These are phyloP conservation scores for Galeruca laticollis DNA, from an alignment of 2,888 invertebrate species.

Conservation along the genomic window DNA sequence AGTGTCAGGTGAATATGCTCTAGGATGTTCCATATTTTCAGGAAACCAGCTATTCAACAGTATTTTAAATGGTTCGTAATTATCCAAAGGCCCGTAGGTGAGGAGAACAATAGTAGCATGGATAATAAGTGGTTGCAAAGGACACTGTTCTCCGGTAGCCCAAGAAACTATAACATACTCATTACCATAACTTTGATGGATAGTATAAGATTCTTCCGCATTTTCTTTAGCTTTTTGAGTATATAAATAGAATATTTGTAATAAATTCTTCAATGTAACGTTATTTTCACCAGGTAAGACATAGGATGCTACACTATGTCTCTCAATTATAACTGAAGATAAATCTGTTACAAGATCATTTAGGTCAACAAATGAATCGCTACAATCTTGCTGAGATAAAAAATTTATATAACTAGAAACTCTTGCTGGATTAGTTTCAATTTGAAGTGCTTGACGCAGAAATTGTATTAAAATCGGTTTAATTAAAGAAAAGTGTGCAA, in stretches of 20 bases:
- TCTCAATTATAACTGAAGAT: constrained; percentile 91
- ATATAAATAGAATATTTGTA: constrained; percentile 81
- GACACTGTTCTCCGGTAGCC: constrained; percentile 80
- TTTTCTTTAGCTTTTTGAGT: constrained; percentile 78
- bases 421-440: constrained; percentile 88
- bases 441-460: constrained; percentile 88
- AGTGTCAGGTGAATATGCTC: constrained; percentile 82
- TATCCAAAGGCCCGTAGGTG: constrained; percentile 75
- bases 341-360: constrained; percentile 82
- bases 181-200: constrained; percentile 68
- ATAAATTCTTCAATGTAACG: constrained; percentile 78
- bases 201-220: constrained; percentile 72
- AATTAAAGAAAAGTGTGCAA: constrained; percentile 83
- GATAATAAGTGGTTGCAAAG: constrained; percentile 83
- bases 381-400: constrained; percentile 79
- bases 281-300: constrained; percentile 68
- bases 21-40: constrained; percentile 77
- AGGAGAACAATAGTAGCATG: constrained; percentile 87
- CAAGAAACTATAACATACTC: constrained; percentile 85
- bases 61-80: constrained; percentile 59
- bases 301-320: constrained; percentile 86
- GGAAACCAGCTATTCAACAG: constrained; percentile 90
- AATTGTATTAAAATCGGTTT: constrained; percentile 78
- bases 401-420: constrained; percentile 89
- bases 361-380: constrained; percentile 76